These are phyloP conservation scores for Sitophilus oryzae DNA, from an alignment of 1,140 invertebrate genomes.

Conservation along the genomic window DNA sequence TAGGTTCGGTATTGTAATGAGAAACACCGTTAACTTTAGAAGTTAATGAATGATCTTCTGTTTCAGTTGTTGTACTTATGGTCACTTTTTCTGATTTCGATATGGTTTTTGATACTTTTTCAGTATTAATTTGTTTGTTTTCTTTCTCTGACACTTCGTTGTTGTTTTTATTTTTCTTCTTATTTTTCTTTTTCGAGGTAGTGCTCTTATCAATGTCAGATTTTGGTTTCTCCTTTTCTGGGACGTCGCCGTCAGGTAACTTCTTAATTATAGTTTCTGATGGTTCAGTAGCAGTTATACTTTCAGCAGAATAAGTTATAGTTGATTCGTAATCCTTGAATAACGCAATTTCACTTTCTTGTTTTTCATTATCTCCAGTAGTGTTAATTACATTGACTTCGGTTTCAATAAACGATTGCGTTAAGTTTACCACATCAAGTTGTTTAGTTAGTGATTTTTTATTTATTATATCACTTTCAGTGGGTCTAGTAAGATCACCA, in stretches of 20 bases:
- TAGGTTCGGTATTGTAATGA: neutral
- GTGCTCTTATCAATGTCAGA: too few species aligned
- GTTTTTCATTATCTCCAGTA: neutral
- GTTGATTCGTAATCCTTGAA: too few species aligned
- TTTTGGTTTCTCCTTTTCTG: too few species aligned
- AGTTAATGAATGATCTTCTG: neutral
- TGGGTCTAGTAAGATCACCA: too few species aligned
- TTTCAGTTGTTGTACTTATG: conserved; percentile 1
- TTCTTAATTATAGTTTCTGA: neutral
- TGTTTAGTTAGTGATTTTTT: too few species aligned
- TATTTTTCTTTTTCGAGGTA: neutral
- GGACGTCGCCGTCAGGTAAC: too few species aligned
- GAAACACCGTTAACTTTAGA: conserved; percentile 1
- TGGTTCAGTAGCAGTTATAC: neutral
- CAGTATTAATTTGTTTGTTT: neutral
- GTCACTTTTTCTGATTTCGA: conserved; percentile 3
- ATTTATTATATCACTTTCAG: too few species aligned
- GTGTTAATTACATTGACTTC: too few species aligned
- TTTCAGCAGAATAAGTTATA: neutral
- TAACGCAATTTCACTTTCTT: too few species aligned
- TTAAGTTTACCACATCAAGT: neutral
- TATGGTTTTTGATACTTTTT: conserved; percentile 4
- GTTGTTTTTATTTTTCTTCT: neutral
- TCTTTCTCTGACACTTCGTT: neutral
- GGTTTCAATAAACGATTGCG: neutral